These are phyloP conservation scores for Neodontobutis hainanensis DNA, from an alignment of 2,113 vertebrate genomes.

Conservation along the genomic window DNA sequence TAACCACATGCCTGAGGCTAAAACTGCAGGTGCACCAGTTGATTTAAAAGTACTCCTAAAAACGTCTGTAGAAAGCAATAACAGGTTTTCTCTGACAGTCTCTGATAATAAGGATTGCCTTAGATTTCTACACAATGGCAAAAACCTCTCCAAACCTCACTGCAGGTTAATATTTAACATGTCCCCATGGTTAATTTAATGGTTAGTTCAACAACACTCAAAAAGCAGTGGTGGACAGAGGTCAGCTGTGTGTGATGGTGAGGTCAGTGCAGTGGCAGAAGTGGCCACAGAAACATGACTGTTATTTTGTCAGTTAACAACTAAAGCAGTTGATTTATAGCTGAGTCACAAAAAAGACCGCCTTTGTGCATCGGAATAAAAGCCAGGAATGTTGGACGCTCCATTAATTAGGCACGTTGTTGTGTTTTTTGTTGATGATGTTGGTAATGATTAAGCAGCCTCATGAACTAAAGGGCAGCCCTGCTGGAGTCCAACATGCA, in stretches of 20 bases:
- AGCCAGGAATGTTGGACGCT: conserved; percentile 73
- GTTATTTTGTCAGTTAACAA: conserved; percentile 64
- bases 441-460: conserved; percentile 71
- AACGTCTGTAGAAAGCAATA: not conserved
- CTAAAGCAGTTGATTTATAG: conserved; percentile 72
- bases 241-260: conserved; percentile 41
- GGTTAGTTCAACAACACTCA: conserved; percentile 26
- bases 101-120: not conserved
- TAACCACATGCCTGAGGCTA: conserved; percentile 19
- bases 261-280: conserved; percentile 27
- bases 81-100: not conserved
- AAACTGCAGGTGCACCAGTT: conserved; percentile 41
- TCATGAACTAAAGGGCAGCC: not conserved
- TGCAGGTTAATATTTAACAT: conserved; percentile 66
- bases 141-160: not conserved
- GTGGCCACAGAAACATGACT: conserved; percentile 36
- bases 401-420: conserved; percentile 70
- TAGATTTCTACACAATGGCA: not conserved
- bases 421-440: conserved; percentile 49
- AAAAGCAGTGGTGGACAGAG: conserved; percentile 31
- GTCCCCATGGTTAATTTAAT: conserved; percentile 39
- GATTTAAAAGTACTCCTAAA: not conserved
- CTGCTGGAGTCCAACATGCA: no score
- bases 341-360: conserved; percentile 50
- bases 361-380: conserved; percentile 68